Base-by-base conservation (phyloP, 2,113 vertebrate species). In the Athene cunicularia region DNA sequence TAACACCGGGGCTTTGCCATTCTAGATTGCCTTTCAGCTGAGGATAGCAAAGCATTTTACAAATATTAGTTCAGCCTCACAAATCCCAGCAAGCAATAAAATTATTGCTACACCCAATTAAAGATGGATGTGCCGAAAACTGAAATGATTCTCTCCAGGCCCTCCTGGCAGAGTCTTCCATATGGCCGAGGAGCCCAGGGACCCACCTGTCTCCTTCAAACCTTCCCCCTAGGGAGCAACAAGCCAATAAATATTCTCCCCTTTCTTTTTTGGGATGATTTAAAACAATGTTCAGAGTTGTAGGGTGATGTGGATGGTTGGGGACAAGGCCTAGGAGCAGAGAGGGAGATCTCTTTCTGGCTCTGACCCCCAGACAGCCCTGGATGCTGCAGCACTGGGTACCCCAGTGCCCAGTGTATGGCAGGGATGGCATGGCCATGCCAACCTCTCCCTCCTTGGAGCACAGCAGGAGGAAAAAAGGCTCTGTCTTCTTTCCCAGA, bases 11-110 rank as follows among this genome's bases (percentile, higher is more conserved):
- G 86, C 95, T 95, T 88, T 93, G 93, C 70, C 3, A 3, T 43
- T 87, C 60, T 67, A 11, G 56, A 63, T 75, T 92, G 88, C 86
- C 88, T 84, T 83, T 97, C 93, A 90, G 91, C 83, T 26, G 73
- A 89, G 80, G 92, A 80, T 23, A 63, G 88, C 68, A 71, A 86
- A 95, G 88, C 56, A 9, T 86, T 95, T 94, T 89, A 77, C 88
- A 92, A 95, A 93, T 86, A 91, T 94, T 96, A 94, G 94, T 94
- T 96, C 93, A 96, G 96, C 87, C 89, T 94, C 80, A 72, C 91
- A 90, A 92, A 96, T 82, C 94, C 79, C 80, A 87, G 96, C 84
- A 89, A 94, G 97, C 84, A 66, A 85, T 96, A 62, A 85, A 93
- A 77, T 94, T 85, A 75, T 95, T 96, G 81, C 88, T 91, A 75